Evolutionary conservation across 2,113 vertebrate species (phyloP).

Genomic region (Hipposideros armiger): DNA sequence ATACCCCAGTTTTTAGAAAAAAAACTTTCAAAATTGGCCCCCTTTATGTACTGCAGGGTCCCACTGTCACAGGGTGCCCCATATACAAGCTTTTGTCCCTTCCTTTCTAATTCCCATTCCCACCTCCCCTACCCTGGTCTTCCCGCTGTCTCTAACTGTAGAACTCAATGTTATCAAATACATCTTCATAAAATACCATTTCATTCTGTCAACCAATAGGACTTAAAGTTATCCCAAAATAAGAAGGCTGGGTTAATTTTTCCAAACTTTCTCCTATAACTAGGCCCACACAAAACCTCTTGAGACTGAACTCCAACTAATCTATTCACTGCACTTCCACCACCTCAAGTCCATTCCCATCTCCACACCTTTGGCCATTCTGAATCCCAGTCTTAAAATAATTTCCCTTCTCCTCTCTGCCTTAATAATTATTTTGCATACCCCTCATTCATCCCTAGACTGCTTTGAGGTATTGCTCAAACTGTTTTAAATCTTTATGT

Average conservation of each 20-base stretch:
- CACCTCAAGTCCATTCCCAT: slow-evolving; percentile 15
- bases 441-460: neutral
- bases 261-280: slow-evolving; percentile 6
- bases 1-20: neutral
- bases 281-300: neutral
- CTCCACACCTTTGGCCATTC: neutral
- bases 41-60: neutral
- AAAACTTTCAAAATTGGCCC: neutral
- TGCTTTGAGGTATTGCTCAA: slow-evolving; percentile 21
- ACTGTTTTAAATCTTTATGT: slow-evolving; percentile 44
- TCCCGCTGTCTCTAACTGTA: neutral
- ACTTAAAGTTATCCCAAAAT: slow-evolving; percentile 2
- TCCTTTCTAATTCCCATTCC: neutral
- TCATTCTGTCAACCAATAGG: neutral
- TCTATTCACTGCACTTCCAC: neutral
- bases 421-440: slow-evolving; percentile 39
- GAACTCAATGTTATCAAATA: slow-evolving; percentile 14
- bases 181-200: slow-evolving; percentile 43
- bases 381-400: slow-evolving; percentile 55
- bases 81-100: neutral
- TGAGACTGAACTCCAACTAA: slow-evolving; percentile 32
- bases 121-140: neutral
- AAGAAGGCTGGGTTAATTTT: slow-evolving; percentile 4
- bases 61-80: slow-evolving; percentile 7
- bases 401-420: slow-evolving; percentile 27